Conservation (phyloP, 2,797 vertebrate genomes). For the Petrocephalus sullivani region DNA sequence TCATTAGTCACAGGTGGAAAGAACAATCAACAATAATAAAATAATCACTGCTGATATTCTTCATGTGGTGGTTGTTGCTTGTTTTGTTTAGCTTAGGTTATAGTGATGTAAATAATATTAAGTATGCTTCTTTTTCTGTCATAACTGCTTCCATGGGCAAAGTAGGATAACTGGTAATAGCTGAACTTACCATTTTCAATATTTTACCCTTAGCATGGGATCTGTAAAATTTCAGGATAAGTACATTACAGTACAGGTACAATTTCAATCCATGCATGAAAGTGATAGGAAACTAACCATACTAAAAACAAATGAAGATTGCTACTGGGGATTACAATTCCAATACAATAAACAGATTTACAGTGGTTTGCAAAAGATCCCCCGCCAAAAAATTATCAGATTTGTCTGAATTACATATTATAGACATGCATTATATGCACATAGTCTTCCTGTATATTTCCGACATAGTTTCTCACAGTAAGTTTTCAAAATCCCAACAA, state of each 20-base stretch:
- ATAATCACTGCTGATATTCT: neutral
- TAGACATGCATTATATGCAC: neutral
- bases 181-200: neutral
- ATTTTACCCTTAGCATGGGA: neutral
- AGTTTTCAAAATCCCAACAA: neutral
- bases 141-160: neutral
- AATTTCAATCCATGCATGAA: neutral
- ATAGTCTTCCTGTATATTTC: neutral
- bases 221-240: neutral
- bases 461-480: neutral
- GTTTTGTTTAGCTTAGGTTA: neutral
- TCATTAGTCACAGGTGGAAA: neutral
- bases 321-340: neutral
- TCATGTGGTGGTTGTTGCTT: neutral
- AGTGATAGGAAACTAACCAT: neutral
- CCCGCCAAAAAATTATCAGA: neutral
- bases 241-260: neutral
- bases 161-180: neutral
- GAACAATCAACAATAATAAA: neutral
- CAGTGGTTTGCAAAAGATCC: neutral
- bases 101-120: neutral
- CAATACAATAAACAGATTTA: slow-evolving; percentile 14
- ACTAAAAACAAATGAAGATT: neutral
- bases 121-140: neutral
- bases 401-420: neutral